Evolutionary conservation across 2,888 invertebrate species (phyloP).

Genomic region (Campaea margaritaria): DNA sequence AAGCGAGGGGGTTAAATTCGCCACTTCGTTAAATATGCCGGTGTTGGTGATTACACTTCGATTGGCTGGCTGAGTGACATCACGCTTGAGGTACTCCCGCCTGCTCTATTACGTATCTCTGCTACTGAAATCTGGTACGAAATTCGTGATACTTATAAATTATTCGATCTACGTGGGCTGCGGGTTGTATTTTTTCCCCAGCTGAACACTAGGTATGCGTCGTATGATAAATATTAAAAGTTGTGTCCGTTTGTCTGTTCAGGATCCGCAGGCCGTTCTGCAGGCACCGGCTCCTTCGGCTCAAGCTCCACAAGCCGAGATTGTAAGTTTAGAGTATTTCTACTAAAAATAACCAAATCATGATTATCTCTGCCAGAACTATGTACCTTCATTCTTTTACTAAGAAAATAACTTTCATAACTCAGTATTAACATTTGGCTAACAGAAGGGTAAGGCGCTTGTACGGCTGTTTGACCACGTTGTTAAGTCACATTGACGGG

Average conservation of each 20-base stretch:
- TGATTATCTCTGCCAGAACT: slow-evolving; percentile 2
- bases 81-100: no score
- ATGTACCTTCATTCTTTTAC: slow-evolving; percentile 9
- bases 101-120: no score
- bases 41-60: no score
- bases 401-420: slow-evolving; percentile 39
- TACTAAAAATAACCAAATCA: neutral
- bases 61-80: no score
- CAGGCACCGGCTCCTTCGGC: slow-evolving; percentile 62
- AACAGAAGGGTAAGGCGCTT: slow-evolving; percentile 24
- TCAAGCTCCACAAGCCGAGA: slow-evolving; percentile 63
- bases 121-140: no score
- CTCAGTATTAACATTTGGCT: slow-evolving; percentile 34
- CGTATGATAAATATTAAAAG: no score
- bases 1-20: no score
- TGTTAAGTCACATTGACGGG: slow-evolving; percentile 2
- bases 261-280: slow-evolving; percentile 84
- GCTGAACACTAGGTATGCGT: neutral
- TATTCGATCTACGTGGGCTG: no score
- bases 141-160: no score
- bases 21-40: no score
- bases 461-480: slow-evolving; percentile 12
- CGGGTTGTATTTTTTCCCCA: no score
- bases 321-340: slow-evolving; percentile 58
- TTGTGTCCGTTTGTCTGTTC: neutral